Conservation (phyloP, 2,797 vertebrate species). For the Danio tinwini region DNA sequence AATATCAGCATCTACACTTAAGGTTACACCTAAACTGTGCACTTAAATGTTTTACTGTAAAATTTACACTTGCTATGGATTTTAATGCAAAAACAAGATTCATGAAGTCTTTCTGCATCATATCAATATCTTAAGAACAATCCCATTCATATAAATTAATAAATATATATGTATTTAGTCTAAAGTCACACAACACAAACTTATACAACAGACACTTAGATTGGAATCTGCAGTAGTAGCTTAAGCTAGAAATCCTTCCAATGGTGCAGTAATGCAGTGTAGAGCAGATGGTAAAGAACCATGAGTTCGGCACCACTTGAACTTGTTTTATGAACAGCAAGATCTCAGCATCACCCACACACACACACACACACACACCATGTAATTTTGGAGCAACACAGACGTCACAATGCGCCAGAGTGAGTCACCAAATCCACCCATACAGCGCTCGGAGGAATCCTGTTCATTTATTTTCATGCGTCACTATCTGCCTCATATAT, state of each 20-base stretch:
- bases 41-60: background rate
- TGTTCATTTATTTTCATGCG: slow-evolving; percentile 35
- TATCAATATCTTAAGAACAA: too few species aligned
- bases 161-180: too few species aligned
- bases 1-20: background rate
- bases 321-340: slow-evolving; percentile 19
- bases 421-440: slow-evolving; percentile 60
- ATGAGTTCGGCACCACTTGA: slow-evolving; percentile 16
- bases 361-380: slow-evolving; percentile 10
- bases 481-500: slow-evolving; percentile 43
- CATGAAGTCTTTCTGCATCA: background rate
- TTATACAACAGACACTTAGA: background rate
- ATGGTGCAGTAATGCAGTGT: background rate
- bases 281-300: slow-evolving; percentile 19
- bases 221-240: background rate
- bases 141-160: too few species aligned
- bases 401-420: slow-evolving; percentile 58
- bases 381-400: background rate
- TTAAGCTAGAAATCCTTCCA: background rate
- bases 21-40: background rate
- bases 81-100: background rate
- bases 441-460: slow-evolving; percentile 11
- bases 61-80: background rate
- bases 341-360: slow-evolving; percentile 34
- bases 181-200: background rate